Conservation (phyloP, 2,113 vertebrate species). For the Halichoerus grypus region DNA sequence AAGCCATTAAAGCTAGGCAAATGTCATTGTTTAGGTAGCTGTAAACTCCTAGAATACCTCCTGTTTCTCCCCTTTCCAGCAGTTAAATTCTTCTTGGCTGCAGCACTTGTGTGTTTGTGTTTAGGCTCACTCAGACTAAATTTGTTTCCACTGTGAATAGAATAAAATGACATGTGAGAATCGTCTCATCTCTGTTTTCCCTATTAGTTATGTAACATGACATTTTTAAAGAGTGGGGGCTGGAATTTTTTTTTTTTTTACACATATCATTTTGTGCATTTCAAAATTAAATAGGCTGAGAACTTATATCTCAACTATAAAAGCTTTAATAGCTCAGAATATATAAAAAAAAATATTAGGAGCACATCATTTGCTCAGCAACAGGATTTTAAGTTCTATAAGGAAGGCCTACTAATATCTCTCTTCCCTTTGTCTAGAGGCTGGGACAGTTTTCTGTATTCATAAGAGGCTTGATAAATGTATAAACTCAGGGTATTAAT, state of each 20-base stretch:
- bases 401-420: not conserved
- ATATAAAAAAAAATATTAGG: not conserved
- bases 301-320: conserved; percentile 20
- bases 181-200: conserved; percentile 67
- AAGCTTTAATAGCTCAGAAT: conserved; percentile 45
- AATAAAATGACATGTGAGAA: conserved; percentile 70
- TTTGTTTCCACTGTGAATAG: conserved; percentile 74
- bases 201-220: conserved; percentile 71
- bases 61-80: not conserved
- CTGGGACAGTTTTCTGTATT: not conserved
- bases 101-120: conserved; percentile 60
- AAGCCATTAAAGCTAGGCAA: conserved; percentile 44
- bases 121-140: conserved; percentile 66
- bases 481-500: not conserved
- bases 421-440: conserved; percentile 34
- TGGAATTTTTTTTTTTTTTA: not conserved
- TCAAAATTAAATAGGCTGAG: conserved; percentile 47
- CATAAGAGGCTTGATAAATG: conserved; percentile 2
- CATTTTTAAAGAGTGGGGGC: conserved; percentile 54
- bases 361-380: not conserved
- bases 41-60: conserved; percentile 47
- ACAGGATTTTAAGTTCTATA: conserved; percentile 22
- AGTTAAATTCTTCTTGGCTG: conserved; percentile 37
- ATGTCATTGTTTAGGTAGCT: conserved; percentile 50
- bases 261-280: conserved; percentile 52